Evolutionary conservation across 1,140 invertebrate species (phyloP).

Genomic region (Zaprionus nigranus): DNA sequence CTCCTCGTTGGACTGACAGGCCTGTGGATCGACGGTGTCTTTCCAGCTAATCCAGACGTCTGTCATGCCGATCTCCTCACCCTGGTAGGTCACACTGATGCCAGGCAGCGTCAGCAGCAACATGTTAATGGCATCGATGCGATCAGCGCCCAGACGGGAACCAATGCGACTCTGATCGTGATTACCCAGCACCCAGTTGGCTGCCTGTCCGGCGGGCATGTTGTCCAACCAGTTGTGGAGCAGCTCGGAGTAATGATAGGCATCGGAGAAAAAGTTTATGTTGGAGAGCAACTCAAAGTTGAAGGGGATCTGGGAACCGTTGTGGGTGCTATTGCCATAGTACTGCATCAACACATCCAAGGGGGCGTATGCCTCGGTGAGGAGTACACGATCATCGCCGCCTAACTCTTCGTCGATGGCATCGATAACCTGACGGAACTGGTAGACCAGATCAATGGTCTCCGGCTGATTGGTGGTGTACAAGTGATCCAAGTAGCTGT

Average conservation of each 20-base stretch:
- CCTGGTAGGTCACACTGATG: constrained; percentile 89
- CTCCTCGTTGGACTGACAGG: constrained; percentile 74
- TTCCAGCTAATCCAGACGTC: constrained; percentile 87
- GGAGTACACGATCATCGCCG: constrained; percentile 87
- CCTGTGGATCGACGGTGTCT: constrained; percentile 84
- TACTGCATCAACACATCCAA: constrained; percentile 87
- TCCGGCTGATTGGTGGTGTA: constrained; percentile 87
- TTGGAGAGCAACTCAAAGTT: constrained; percentile 87
- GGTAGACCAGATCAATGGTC: constrained; percentile 86
- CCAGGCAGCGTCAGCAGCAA: constrained; percentile 90
- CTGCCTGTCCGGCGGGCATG: constrained; percentile 86
- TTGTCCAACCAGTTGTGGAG: constrained; percentile 87
- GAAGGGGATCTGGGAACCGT: constrained; percentile 88
- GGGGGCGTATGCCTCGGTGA: constrained; percentile 90
- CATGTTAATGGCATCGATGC: constrained; percentile 89
- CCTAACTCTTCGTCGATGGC: constrained; percentile 83
- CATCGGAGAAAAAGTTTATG: constrained; percentile 85
- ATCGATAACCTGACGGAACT: constrained; percentile 86
- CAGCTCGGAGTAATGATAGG: constrained; percentile 85
- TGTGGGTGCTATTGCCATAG: constrained; percentile 85
- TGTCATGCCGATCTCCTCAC: constrained; percentile 93
- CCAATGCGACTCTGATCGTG: constrained; percentile 88
- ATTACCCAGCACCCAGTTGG: constrained; percentile 89
- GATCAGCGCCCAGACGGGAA: constrained; percentile 86
- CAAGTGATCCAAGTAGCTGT: constrained; percentile 87